Evolutionary conservation across 2,797 vertebrate species (phyloP), one percentile per base, ranked within the genome.

Genomic region (Pipistrellus nathusii): DNA sequence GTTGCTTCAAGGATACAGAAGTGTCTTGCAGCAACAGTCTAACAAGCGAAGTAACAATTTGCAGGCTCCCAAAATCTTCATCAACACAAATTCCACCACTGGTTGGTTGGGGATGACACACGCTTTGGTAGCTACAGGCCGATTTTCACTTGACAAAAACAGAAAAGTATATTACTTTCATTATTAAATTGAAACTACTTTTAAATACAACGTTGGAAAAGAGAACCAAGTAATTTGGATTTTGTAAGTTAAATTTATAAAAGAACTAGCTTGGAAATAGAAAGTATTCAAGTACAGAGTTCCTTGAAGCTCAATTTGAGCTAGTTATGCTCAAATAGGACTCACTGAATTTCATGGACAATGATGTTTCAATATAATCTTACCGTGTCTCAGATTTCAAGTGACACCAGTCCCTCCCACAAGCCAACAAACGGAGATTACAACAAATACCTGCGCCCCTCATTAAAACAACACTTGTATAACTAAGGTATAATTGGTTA

Each of bases 61-160:
- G 91, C 98, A 98, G 4, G 98, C 99, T 96, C 99, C 99, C 95
- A 99, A 72, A 15, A 99, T 98, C 97, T 99, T 99, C 97, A 99
- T 98, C 93, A 99, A 97, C 48, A 98, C 95, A 94, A 99, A 98
- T 97, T 99, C 99, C 96, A 99, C 96, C 94, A 98, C 96, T 48
- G 99, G 99, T 88, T 99, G 99, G 98, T 99, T 99, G 81, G 99
- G 99, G 92, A 99, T 96, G 12, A 95, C 90, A 69, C 85, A 95
- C 1, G 91, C 94, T 62, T 35, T 18, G 0, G 57, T 27, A 80
- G 41, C 78, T 92, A 95, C 6, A 8, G 93, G 77, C 44, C 78
- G 88, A 12, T 69, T 93, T 95, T 96, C 94, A 96, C 98, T 98
- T 85, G 85, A 57, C 73, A 95, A 76, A 96, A 23, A 94, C 0